Conservation (phyloP, 1,140 invertebrate species). For the Archegozetes longisetosus region DNA sequence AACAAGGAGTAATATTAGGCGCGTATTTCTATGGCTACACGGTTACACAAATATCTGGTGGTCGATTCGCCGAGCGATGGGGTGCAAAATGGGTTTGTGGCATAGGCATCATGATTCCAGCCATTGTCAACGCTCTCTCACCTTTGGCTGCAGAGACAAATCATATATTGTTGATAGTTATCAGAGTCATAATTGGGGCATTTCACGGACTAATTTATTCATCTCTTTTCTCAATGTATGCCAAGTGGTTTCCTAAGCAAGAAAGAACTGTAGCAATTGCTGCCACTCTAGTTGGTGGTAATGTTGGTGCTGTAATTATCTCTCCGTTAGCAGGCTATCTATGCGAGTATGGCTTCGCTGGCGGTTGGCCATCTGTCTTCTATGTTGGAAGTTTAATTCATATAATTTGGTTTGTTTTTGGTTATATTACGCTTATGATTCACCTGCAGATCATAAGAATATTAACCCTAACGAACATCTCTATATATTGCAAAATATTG, state of each 20-base stretch:
- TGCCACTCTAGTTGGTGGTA: not conserved
- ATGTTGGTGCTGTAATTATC: conserved; percentile 24
- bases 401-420: conserved; percentile 51
- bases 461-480: conserved; percentile 63
- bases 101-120: conserved; percentile 12
- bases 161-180: not conserved
- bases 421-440: conserved; percentile 68
- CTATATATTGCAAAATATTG: conserved; percentile 47
- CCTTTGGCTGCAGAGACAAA: not conserved
- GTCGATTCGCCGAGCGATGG: conserved; percentile 46
- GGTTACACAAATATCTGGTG: conserved; percentile 62
- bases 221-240: conserved; percentile 6
- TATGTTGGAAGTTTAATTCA: conserved; percentile 41
- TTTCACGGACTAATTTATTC: conserved; percentile 11
- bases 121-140: conserved; percentile 6
- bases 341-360: conserved; percentile 28
- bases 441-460: conserved; percentile 64
- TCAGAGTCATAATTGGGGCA: not conserved
- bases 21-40: conserved; percentile 77
- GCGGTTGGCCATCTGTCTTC: conserved; percentile 51
- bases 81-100: conserved; percentile 54
- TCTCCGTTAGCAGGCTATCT: conserved; percentile 24
- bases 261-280: conserved; percentile 4
- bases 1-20: conserved; percentile 44
- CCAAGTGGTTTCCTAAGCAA: conserved; percentile 11